Base-by-base conservation (phyloP, 2,113 vertebrate species). In the Oncorhynchus nerka region DNA sequence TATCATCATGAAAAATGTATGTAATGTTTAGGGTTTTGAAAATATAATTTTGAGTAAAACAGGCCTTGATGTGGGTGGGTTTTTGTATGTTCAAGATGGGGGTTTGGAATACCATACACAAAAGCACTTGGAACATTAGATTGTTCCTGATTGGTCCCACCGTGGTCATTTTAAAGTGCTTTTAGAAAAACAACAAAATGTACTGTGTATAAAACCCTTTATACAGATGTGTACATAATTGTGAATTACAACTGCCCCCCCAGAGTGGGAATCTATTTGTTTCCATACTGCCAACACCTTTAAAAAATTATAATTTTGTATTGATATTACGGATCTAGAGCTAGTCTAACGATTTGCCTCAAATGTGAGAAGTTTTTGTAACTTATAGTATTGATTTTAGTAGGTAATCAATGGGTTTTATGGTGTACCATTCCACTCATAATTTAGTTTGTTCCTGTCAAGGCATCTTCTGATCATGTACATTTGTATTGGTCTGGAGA, bases 211-310 rank as follows among this genome's bases (percentile, higher is more conserved):
- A 45, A 45, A 45, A 75, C 45, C 51, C 48, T 67, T 3, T 45
- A 45, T 70, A 73, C 26, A 3, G 16, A 32, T 77, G n/a, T 78
- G 57, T 75, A 57, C 49, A 78, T 84, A 69, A 71, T 65, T 74
- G 64, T 61, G 45, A 81, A 57, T 76, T 59, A 62, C 57, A 64
- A 74, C 49, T 22, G 66, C 8, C 16, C 57, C 22, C 22, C 8
- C 68, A 51, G 68, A 8, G 76, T 4, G 71, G 49, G 45, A 22
- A 20, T 19, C 4, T 51, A 45, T 45, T 45, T 45, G 16, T 77
- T 24, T 79, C 68, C 34, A 32, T 73, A 83, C 82, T 82, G 5
- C 79, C 57, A 76, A 55, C 51, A 55, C 9, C 39, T 3, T 45
- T 45, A 39, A 39, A 39, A 39, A 39, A 39, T 9, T 9, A 39